Evolutionary conservation across 1,140 invertebrate genomes (phyloP), one percentile per base, ranked within the genome.

Genomic region (Euura lappo): DNA sequence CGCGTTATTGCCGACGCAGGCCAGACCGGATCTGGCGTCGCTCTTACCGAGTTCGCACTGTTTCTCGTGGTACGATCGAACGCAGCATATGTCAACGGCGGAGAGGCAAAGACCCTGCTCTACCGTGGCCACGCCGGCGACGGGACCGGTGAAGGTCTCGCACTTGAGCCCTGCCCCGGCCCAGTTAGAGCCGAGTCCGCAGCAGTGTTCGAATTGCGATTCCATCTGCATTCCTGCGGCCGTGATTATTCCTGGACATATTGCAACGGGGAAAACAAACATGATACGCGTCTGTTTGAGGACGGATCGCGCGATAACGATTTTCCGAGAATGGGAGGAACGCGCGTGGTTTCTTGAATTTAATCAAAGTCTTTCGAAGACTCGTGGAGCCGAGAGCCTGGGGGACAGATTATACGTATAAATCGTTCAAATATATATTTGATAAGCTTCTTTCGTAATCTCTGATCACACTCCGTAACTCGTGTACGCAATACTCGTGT

Each of bases 61-160:
- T 72, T 79, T 79, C 51, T 85, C 81, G 67, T 81, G 81, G 51
- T 81, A 82, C 44, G 83, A 82, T 68, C 85, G 81, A 1, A 87
- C 78, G 77, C 90, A 91, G 67, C 90, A 91, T 46, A 90, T 89
- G 67, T 87, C 85, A 3, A 90, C 87, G 3, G 88, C 79, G 28
- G 89, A 87, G 44, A 90, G 74, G 70, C 90, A 91, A 3, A 88
- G 78, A 2, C 81, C 82, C 74, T 90, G 89, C 69, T 90, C 86
- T 8, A 84, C 79, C 7, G 80, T 71, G 0, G 86, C 76, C 7
- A 90, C 81, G 2, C 86, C 87, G 0, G 84, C 65, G 10, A 90
- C 86, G 0, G 89, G 88, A 1, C 87, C 86, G 2, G 78, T 79
- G 71, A 89, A 89, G 65, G 80, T 82, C 4, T 86, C 81, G 68